Evolutionary conservation across 2,113 vertebrate genomes (phyloP).

Genomic region (Raja brachyura): DNA sequence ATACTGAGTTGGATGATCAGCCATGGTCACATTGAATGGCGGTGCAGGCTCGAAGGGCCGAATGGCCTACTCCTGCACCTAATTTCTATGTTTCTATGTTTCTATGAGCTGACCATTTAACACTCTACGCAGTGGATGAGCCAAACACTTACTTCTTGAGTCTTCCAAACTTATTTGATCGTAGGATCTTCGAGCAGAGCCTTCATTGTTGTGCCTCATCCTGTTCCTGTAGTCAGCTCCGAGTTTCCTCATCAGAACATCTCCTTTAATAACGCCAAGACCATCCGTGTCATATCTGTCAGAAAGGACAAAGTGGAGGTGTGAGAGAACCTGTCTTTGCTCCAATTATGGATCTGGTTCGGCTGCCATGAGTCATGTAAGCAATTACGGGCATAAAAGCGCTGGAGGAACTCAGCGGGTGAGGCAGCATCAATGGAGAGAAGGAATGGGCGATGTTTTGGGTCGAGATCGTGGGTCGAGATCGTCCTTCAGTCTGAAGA

Average conservation of each 20-base stretch:
- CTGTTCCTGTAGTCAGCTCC: constrained; percentile 41
- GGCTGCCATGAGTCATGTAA: not conserved
- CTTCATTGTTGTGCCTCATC: constrained; percentile 33
- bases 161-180: constrained; percentile 28
- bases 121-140: not conserved
- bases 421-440: too few relatives aligned
- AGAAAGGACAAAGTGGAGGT: not conserved
- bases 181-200: constrained; percentile 15
- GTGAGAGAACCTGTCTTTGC: not conserved
- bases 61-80: too few relatives aligned
- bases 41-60: too few relatives aligned
- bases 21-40: too few relatives aligned
- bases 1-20: too few relatives aligned
- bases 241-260: constrained; percentile 45
- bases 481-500: too few relatives aligned
- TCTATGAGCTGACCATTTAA: too few relatives aligned
- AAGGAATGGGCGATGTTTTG: too few relatives aligned
- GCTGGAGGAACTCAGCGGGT: too few relatives aligned
- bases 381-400: not conserved
- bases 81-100: too few relatives aligned
- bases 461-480: too few relatives aligned
- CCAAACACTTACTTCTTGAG: constrained; percentile 22
- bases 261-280: constrained; percentile 44
- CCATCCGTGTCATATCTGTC: constrained; percentile 49
- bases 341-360: not conserved